Evolutionary conservation across 2,888 invertebrate genomes (phyloP), one percentile per base, ranked within the genome.

Genomic region (Amiota mariae): DNA sequence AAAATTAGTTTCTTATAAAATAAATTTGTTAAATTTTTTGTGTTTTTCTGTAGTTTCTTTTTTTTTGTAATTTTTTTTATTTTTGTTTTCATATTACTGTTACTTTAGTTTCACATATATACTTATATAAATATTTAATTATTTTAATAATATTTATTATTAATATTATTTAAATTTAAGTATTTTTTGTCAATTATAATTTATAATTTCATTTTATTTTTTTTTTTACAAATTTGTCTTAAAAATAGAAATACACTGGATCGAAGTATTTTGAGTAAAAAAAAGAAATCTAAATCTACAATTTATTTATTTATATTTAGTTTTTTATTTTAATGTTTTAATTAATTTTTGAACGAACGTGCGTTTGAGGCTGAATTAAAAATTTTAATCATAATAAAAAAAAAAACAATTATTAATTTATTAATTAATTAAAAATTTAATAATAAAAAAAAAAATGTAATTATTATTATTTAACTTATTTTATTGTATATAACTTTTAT

Each of bases 401-500:
- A 82, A 77, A 75, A 78, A 79, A 74, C 61, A 51, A 9, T 20
- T 63, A 57, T 49, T 59, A 24, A 24, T 24, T 24, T 24, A 24
- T 24, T 24, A 24, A 72, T 54, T 48, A 72, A 72, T 66, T 56
- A 47, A 72, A 66, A 72, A 72, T 61, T 54, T n/a, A 57, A 49
- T 48, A 24, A 61, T 51, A 15, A 15, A 20, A 59, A 59, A 59
- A 59, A 59, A 36, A 36, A 59, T 20, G 11, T 59, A 20, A 36
- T 36, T 36, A 78, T 71, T 71, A 76, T 72, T 46, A 71, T 82
- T 78, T 79, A 84, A 84, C 84, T 84, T 85, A 82, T 84, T 82
- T 85, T 85, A 85, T 36, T 36, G 36, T 36, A 36, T 82, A 83
- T 84, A 85, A 84, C 85, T 84, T 81, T 87, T 87, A 87, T 87